These are phyloP conservation scores for Mongoloraphidia duomilia DNA, from an alignment of 2,888 invertebrate species.

Conservation along the genomic window DNA sequence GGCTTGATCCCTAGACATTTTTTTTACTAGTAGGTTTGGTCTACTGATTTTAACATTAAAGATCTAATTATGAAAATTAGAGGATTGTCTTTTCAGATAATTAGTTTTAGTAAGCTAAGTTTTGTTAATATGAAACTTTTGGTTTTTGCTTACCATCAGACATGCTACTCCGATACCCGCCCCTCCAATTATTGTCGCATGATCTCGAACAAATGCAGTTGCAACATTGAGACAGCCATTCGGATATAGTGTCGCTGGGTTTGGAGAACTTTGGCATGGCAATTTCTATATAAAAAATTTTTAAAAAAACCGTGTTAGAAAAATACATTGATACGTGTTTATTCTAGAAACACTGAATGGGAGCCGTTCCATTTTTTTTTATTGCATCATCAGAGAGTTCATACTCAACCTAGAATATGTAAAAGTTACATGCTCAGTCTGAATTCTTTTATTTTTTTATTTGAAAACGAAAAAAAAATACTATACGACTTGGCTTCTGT, in stretches of 20 bases:
- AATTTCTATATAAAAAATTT: slow-evolving; percentile 31
- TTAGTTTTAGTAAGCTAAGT: not conserved
- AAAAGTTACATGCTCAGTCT: too few species aligned
- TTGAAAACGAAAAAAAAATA: too few species aligned
- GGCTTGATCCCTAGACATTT: too few species aligned
- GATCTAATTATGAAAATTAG: not conserved
- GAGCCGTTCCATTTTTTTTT: slow-evolving; percentile 36
- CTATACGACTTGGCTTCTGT: too few species aligned
- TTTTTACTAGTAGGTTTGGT: slow-evolving; percentile 6
- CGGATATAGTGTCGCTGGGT: slow-evolving; percentile 47
- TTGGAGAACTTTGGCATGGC: slow-evolving; percentile 41
- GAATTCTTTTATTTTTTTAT: too few species aligned
- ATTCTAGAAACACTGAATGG: slow-evolving; percentile 8
- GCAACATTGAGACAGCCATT: slow-evolving; percentile 64
- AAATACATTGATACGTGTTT: not conserved
- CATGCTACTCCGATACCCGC: slow-evolving; percentile 72
- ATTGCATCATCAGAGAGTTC: too few species aligned
- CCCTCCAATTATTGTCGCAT: slow-evolving; percentile 67
- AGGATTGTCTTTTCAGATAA: not conserved
- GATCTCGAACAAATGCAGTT: slow-evolving; percentile 53
- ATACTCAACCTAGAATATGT: too few species aligned
- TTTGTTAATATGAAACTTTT: not conserved
- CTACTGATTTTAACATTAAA: slow-evolving; percentile 1
- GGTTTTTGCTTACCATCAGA: slow-evolving; percentile 50
- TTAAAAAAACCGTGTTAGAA: not conserved